phyloP scores from a whole-genome alignment of 2,888 invertebrate genomes.

The Dryomyza anilis region DNA sequence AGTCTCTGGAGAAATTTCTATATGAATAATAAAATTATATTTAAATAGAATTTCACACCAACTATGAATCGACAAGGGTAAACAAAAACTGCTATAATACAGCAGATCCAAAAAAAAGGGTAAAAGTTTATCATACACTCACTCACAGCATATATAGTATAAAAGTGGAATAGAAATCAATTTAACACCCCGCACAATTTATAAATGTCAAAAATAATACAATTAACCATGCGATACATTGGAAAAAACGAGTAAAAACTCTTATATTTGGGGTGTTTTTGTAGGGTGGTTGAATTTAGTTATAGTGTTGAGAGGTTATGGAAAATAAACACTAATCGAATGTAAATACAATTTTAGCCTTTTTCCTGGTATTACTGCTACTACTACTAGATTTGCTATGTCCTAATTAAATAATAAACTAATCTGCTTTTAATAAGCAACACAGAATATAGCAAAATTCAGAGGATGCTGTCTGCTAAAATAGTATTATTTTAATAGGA shows the following conservation, averaged over 20 bases:
- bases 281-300: no score
- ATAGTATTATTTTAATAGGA: no score
- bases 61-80: not conserved
- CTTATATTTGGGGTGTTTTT: no score
- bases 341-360: not conserved
- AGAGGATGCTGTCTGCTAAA: no score
- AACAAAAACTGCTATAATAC: no score
- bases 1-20: not conserved
- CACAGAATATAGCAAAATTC: no score
- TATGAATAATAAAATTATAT: slow-evolving; percentile 11
- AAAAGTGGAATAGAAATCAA: not conserved
- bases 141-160: not conserved
- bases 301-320: no score
- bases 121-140: not conserved
- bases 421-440: slow-evolving; percentile 54
- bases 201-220: not conserved
- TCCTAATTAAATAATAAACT: slow-evolving; percentile 59
- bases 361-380: not conserved
- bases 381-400: not conserved
- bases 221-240: no score
- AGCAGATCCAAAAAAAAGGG: no score
- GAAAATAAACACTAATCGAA: not conserved
- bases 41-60: no score
- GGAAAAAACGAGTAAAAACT: no score
- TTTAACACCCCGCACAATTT: not conserved